Base-by-base conservation (phyloP, 2,888 invertebrate species). In the Leptothorax acervorum region DNA sequence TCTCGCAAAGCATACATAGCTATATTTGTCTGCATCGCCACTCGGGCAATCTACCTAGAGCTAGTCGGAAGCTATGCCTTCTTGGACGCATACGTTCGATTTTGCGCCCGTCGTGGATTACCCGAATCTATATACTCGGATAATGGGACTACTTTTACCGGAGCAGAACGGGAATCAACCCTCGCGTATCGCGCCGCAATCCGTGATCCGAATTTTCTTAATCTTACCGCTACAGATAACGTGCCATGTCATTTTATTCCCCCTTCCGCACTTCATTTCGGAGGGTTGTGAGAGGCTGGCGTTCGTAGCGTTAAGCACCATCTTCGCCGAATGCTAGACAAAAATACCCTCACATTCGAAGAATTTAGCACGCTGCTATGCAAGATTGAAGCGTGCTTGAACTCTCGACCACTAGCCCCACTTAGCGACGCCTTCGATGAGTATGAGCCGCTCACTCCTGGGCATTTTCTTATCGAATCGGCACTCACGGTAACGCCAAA, bases 21-120 rank as follows among this genome's bases (percentile, higher is more conserved):
- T 0, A 12, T 78, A 0, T 78, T 78, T 11, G 28, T 78, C 0
- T 78, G 78, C 55, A 1, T 78, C 12, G 78, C 78, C 0, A 39
- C 53, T 1, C 28, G 53, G 2, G 65, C 78, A 0, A 23, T 78
- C 0, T 66, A 78, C 11, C 1, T 75, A n/a, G 75, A 75, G 12
- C 5, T 76, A 0, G 53, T 76, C 3, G 8, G 11, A 0, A 45
- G 60, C 15, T 65, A 39, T 1, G 55, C 53, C 0, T 78, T 79
- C 5, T 2, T 68, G 0, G 18, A 35, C 9, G 79, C 68, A 0
- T 55, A 28, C 1, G 4, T 8, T 0, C 57, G 79, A 0, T 79
- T 79, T 18, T 42, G 23, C 4, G 28, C 57, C 0, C 55, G 79
- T 0, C 66, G 68, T 9, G 76, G 76, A 9, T 15, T 65, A 0